These are phyloP conservation scores for Creontiades dilutus DNA, from an alignment of 2,888 invertebrate species.

Conservation along the genomic window DNA sequence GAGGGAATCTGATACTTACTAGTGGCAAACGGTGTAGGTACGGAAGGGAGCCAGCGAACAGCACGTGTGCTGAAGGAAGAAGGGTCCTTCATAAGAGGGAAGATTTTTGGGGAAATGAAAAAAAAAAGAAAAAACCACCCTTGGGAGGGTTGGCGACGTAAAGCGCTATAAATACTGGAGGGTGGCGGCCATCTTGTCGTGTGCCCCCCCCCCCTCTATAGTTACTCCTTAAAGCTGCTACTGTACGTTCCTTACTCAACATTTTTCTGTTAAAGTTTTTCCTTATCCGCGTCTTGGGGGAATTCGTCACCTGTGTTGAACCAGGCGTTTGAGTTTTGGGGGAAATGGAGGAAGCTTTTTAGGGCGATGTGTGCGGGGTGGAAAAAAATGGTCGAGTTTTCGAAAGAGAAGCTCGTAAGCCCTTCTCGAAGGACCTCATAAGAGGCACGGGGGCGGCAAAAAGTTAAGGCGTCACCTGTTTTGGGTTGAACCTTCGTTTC, in stretches of 20 bases:
- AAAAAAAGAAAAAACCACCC: not conserved
- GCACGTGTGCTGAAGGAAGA: conserved; percentile 57
- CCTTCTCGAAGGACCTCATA: conserved; percentile 4
- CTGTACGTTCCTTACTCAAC: not conserved
- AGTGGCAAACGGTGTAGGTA: conserved; percentile 3
- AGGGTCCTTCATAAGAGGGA: conserved; percentile 46
- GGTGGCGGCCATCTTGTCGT: conserved; percentile 71
- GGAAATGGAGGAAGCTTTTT: not conserved
- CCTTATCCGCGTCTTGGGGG: not conserved
- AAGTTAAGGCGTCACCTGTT: conserved; percentile 35
- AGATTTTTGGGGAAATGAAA: conserved; percentile 69
- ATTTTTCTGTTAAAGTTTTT: conserved; percentile 9
- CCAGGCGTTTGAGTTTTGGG: not conserved
- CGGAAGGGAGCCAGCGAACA: not conserved
- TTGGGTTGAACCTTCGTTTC: not conserved
- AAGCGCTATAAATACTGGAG: conserved; percentile 70
- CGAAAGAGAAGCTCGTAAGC: too few species aligned
- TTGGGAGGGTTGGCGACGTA: conserved; percentile 45
- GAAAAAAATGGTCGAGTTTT: not conserved
- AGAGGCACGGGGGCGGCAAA: conserved; percentile 16
- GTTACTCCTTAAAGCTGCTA: not conserved
- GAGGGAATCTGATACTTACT: conserved; percentile 33
- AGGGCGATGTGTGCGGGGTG: not conserved
- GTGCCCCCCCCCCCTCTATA: conserved; percentile 50
- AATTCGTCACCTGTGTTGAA: conserved; percentile 5